phyloP scores from a whole-genome alignment of 2,113 vertebrate species.

The Lepus timidus region DNA sequence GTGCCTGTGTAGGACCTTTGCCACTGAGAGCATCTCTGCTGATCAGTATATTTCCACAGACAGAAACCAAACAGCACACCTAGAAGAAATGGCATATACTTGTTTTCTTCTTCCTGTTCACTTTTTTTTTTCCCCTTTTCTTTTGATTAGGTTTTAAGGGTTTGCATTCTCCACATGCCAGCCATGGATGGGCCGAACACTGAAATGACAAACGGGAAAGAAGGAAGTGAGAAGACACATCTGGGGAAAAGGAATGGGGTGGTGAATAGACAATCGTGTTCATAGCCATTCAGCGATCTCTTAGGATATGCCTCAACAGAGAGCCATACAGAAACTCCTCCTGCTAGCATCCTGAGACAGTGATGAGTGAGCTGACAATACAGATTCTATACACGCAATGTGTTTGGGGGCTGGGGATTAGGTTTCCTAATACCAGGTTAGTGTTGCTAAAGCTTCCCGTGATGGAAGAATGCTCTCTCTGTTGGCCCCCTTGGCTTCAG shows the following conservation, averaged over 20 bases:
- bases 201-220: neutral
- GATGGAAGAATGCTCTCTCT: conserved; percentile 48
- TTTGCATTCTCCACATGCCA: neutral
- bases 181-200: neutral
- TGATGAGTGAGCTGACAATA: neutral
- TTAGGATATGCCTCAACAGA: neutral
- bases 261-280: neutral
- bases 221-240: neutral
- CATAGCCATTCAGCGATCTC: conserved; percentile 52
- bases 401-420: neutral
- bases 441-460: conserved; percentile 43
- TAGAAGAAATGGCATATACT: neutral
- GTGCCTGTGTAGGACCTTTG: neutral
- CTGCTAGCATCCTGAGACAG: neutral
- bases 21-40: neutral
- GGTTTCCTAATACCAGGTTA: conserved; percentile 31
- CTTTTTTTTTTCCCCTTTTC: neutral
- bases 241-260: neutral
- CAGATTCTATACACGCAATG: neutral
- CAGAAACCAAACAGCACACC: neutral
- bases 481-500: conserved; percentile 38
- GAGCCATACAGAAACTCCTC: neutral
- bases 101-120: neutral
- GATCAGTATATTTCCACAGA: neutral
- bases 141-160: conserved; percentile 15